Conservation (phyloP, 1,140 invertebrate genomes). For the Brachionus paranguensis region DNA sequence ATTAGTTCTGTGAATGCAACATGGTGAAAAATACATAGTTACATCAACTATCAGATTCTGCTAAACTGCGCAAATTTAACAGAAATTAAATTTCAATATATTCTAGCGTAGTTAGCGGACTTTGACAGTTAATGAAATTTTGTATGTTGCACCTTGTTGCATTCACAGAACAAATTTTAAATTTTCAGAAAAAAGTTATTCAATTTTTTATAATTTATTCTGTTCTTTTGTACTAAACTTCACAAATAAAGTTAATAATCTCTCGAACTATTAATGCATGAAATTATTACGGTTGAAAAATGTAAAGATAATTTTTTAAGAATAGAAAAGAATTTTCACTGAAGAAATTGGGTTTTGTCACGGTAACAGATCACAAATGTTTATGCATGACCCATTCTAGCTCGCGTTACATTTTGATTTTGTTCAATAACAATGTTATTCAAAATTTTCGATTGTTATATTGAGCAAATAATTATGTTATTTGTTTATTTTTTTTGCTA, state of each 20-base stretch:
- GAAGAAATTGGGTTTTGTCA: neutral
- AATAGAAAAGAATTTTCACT: neutral
- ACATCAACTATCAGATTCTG: too few relatives aligned
- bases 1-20: too few relatives aligned
- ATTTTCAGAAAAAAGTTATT: too few relatives aligned
- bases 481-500: neutral
- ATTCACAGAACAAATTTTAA: too few relatives aligned
- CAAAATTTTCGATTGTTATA: neutral
- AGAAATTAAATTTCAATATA: too few relatives aligned
- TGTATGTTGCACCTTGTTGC: too few relatives aligned
- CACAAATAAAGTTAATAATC: neutral
- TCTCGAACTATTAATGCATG: neutral
- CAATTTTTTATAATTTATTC: too few relatives aligned
- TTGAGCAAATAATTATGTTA: neutral
- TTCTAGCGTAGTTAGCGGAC: too few relatives aligned
- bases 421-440: neutral
- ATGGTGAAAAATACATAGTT: too few relatives aligned
- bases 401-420: neutral
- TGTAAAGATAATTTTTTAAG: neutral
- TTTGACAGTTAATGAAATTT: too few relatives aligned
- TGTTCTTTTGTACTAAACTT: too few relatives aligned
- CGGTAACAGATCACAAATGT: neutral
- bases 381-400: neutral
- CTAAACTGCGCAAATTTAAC: too few relatives aligned
- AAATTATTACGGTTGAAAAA: neutral